Conservation (phyloP, 2,888 invertebrate species). For the Drosophila eohydei region DNA sequence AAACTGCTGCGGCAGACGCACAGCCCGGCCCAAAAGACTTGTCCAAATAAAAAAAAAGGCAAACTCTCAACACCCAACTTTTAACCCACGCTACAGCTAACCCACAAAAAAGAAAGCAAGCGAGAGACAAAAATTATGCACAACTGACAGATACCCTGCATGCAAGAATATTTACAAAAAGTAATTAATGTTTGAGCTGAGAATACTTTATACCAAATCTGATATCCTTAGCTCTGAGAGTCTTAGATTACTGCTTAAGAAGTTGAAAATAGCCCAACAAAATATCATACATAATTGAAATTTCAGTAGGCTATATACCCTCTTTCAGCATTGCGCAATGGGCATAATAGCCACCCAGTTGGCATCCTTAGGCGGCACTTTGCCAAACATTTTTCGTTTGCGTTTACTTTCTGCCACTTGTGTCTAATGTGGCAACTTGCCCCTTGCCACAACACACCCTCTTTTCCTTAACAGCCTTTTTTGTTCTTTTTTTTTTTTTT, state of each 20-base stretch:
- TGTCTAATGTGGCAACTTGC: conserved; percentile 65
- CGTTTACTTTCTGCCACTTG: conserved; percentile 58
- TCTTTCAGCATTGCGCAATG: background rate
- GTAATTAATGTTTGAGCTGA: too few relatives aligned
- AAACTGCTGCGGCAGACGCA: conserved; percentile 27
- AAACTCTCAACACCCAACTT: background rate
- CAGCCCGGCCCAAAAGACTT: conserved; percentile 12
- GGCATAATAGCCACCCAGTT: conserved; percentile 24
- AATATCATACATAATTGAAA: background rate
- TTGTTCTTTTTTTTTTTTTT: conserved; percentile 53
- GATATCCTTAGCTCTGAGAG: too few relatives aligned
- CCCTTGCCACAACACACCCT: conserved; percentile 14
- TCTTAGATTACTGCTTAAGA: too few relatives aligned
- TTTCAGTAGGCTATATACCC: background rate
- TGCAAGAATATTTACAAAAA: too few relatives aligned
- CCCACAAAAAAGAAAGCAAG: conserved; percentile 4
- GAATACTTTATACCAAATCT: too few relatives aligned
- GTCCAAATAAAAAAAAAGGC: conserved; percentile 8
- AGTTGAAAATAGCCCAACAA: background rate
- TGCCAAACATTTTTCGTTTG: conserved; percentile 66
- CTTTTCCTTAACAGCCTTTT: conserved; percentile 47
- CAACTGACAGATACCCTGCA: background rate
- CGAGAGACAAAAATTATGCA: background rate
- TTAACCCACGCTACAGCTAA: background rate
- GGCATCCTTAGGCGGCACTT: conserved; percentile 67